These are phyloP conservation scores for Poecilobothrus nobilitatus DNA, from an alignment of 2,888 invertebrate species.

Conservation along the genomic window DNA sequence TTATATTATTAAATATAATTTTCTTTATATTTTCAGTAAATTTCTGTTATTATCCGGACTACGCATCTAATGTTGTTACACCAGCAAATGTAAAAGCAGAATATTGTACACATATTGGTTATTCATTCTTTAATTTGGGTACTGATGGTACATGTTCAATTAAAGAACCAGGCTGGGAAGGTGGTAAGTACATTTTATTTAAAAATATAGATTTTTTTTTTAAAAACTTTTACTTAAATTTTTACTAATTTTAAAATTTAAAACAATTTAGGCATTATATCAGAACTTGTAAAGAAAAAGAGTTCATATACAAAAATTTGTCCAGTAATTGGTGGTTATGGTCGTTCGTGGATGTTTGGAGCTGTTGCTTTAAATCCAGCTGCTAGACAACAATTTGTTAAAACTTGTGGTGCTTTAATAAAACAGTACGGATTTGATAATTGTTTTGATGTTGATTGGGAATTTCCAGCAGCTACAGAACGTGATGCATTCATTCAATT, in stretches of 20 bases:
- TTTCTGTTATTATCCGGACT: not conserved
- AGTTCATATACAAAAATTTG: not conserved
- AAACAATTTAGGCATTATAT: not conserved
- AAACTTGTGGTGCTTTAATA: conserved; percentile 62
- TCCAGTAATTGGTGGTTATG: not conserved
- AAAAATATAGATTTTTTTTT: too few relatives aligned
- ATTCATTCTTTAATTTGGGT: not conserved
- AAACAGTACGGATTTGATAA: conserved; percentile 72
- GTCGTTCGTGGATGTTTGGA: not conserved
- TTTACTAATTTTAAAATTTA: too few relatives aligned
- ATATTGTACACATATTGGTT: not conserved
- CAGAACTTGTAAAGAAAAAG: not conserved
- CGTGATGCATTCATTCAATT: not conserved
- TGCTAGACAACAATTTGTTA: conserved; percentile 59
- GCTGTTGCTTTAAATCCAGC: conserved; percentile 44
- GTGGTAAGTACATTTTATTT: not conserved
- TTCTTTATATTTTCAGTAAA: not conserved
- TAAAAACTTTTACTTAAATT: too few relatives aligned
- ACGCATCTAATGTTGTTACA: not conserved
- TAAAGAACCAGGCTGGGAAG: not conserved
- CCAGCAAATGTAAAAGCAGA: not conserved
- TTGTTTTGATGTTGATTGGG: conserved; percentile 77
- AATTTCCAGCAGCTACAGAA: conserved; percentile 58
- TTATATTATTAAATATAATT: too few relatives aligned
- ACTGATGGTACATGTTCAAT: not conserved